Base-by-base conservation (phyloP, 2,797 vertebrate genomes). In the Premnoplex brunnescens region DNA sequence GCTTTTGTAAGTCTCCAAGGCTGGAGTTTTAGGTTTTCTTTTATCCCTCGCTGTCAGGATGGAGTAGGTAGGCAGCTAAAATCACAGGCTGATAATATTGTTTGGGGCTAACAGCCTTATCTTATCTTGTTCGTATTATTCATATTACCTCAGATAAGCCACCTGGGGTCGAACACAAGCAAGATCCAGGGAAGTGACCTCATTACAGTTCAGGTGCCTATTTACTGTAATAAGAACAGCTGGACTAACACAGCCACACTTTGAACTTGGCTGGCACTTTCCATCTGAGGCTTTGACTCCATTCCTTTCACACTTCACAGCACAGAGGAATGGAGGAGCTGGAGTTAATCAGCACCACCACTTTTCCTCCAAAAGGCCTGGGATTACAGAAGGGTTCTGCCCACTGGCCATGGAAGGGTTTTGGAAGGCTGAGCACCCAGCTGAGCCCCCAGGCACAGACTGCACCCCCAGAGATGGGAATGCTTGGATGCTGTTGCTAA, bases 101-200 rank as follows among this genome's bases (percentile, higher is more conserved):
- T 92, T 93, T 60, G 75, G 93, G 74, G 90, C 92, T 81, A 92
- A 79, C 94, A 28, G 39, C 74, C 87, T 96, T 95, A 76, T 95
- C 96, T 97, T 91, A 95, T 94, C 90, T 95, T 90, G 90, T 69
- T 83, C 91, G 6, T 94, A 96, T 85, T 95, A 89, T 95, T 91
- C 86, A 91, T 80, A 91, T 95, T 96, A 95, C 91, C 91, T 93
- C 52, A 66, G 96, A 95, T 96, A 97, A 96, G 88, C 78, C 93
- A 94, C 96, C 94, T 78, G 94, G 97, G 93, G 95, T 91, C 3
- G 21, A 19, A n/a, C 72, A 93, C 91, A 86, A 81, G 93, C 93
- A 82, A 73, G 83, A 88, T 60, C 80, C 85, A 77, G 91, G 94
- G 94, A 82, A 91, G 93, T 95, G 96, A 95, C 96, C 96, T 95